These are phyloP conservation scores for Hirtodrosophila trivittata DNA, from an alignment of 2,888 invertebrate species.

Conservation along the genomic window DNA sequence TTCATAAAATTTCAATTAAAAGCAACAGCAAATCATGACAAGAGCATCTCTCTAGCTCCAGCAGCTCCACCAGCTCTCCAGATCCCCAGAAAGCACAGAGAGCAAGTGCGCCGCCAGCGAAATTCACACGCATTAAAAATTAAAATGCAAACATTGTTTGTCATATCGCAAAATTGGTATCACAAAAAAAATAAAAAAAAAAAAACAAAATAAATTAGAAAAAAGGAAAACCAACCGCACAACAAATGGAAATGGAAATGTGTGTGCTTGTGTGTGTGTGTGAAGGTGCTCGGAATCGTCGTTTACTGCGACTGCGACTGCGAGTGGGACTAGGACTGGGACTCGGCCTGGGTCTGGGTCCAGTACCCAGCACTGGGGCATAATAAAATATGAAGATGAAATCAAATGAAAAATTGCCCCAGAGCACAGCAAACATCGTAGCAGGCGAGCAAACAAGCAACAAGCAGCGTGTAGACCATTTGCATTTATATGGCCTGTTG, in stretches of 20 bases:
- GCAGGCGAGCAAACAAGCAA: conserved; percentile 60
- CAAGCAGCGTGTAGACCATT: conserved; percentile 69
- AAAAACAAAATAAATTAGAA: conserved; percentile 20
- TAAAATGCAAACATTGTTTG: conserved; percentile 79
- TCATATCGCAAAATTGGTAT: conserved; percentile 80
- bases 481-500: conserved; percentile 76
- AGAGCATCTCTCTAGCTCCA: conserved; percentile 61
- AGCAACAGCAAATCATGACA: conserved; percentile 80
- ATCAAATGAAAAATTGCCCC: conserved; percentile 81
- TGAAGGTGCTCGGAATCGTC: conserved; percentile 12
- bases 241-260: conserved; percentile 67
- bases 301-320: conserved; percentile 5
- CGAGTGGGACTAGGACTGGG: not conserved
- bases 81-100: conserved; percentile 24
- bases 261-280: conserved; percentile 18
- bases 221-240: conserved; percentile 24
- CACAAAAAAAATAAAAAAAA: conserved; percentile 35
- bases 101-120: conserved; percentile 72
- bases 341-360: not conserved
- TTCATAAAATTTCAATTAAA: conserved; percentile 81
- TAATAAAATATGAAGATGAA: conserved; percentile 79
- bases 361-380: conserved; percentile 37
- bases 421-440: conserved; percentile 60
- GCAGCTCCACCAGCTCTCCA: not conserved
- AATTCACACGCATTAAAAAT: conserved; percentile 82